Evolutionary conservation across 2,113 vertebrate genomes (phyloP).

Genomic region (Camelus dromedarius): DNA sequence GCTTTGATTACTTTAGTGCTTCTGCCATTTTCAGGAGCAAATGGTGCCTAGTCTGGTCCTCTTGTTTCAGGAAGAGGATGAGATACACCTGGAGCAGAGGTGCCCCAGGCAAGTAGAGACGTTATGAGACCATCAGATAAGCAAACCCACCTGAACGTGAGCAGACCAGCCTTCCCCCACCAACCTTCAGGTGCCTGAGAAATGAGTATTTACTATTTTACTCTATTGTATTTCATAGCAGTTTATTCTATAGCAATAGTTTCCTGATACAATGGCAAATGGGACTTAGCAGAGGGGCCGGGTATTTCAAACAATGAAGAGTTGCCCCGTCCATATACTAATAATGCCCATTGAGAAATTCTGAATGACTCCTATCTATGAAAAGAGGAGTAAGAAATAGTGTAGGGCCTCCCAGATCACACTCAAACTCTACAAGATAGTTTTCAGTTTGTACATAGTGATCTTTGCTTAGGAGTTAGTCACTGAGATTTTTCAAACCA

Average conservation of each 20-base stretch:
- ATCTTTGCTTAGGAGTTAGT: background rate
- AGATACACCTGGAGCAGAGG: background rate
- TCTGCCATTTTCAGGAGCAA: background rate
- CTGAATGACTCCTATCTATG: background rate
- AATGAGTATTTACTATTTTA: background rate
- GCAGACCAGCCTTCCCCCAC: no score
- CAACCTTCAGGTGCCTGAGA: background rate
- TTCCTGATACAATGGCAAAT: background rate
- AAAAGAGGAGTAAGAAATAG: background rate
- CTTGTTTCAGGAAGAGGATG: background rate
- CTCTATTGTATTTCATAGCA: background rate
- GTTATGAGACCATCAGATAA: background rate
- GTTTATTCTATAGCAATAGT: background rate
- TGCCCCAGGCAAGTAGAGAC: background rate
- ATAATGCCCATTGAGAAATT: background rate
- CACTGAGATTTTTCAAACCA: slow-evolving; percentile 27
- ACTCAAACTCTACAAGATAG: background rate
- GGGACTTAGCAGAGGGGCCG: background rate
- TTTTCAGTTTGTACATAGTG: background rate
- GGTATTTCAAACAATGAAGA: background rate
- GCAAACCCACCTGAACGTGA: no score
- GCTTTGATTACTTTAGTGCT: background rate
- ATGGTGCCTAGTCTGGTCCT: no score
- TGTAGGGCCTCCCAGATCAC: background rate
- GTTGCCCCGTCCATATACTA: rapidly evolving